phyloP scores from a whole-genome alignment of 2,797 vertebrate genomes.

The Chaetophractus vellerosus region DNA sequence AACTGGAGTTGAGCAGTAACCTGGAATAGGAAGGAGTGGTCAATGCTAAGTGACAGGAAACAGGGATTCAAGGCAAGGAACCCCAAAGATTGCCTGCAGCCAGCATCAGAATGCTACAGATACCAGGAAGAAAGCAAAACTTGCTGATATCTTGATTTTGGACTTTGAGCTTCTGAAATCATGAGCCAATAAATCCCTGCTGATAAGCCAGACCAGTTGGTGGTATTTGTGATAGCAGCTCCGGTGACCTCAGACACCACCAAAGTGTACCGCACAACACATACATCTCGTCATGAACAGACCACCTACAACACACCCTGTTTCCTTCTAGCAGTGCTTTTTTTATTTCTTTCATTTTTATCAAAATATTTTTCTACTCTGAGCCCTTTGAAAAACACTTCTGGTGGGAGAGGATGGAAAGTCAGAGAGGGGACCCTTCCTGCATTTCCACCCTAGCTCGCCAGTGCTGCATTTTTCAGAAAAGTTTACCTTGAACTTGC shows the following conservation, averaged over 20 bases:
- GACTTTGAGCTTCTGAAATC: no score
- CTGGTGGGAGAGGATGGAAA: background rate
- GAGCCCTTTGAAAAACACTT: background rate
- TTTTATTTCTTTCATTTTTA: background rate
- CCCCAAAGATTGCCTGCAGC: no score
- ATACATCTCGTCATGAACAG: background rate
- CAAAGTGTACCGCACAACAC: background rate
- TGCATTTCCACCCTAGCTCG: background rate
- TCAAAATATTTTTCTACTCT: background rate
- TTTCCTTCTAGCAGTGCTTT: background rate
- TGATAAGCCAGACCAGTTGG: no score
- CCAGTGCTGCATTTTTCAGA: background rate
- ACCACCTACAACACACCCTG: background rate
- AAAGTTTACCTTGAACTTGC: conserved; percentile 54
- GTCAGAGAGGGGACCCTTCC: background rate
- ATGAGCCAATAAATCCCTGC: no score
- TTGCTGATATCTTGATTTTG: no score
- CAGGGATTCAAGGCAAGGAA: no score
- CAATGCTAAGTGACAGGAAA: no score
- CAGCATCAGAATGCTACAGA: no score
- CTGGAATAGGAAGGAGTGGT: no score
- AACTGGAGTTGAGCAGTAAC: no score
- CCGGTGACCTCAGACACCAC: background rate
- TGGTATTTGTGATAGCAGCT: no score
- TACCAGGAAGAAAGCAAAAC: no score